Base-by-base conservation (phyloP, 2,113 vertebrate genomes). In the Syngnathoides biaculeatus region DNA sequence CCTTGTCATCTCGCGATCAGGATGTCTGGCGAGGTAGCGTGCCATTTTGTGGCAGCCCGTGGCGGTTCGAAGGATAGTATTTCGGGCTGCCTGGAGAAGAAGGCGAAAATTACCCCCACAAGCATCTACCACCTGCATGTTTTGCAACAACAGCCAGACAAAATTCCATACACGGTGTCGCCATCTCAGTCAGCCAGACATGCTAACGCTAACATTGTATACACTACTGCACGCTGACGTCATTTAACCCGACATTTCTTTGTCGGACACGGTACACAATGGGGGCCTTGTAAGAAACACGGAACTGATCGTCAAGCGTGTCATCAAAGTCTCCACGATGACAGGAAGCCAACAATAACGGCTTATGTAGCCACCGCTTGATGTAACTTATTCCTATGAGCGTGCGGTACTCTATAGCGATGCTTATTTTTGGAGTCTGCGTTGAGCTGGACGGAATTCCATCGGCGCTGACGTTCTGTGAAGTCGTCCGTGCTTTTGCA, bases 381-480 rank as follows among this genome's bases (percentile, higher is more conserved):
- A 62, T 15, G 59, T 62, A 62, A 62, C n/a, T 24, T 62, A 22
- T 61, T 40, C 58, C 35, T 22, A 40, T 22, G 58, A 35, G 22
- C 58, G 27, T 55, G 5, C 30, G 5, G 30, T 35, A 55, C 53
- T 55, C 15, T 55, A n/a, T n/a, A 27, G 53, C 2, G 5, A 30
- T 1, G 55, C 26, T 30, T 57, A 14, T 55, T 24, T 8, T 57
- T 8, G 7, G 13, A 30, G 55, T 14, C 55, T 50, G 48, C 2
- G 20, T 50, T 50, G 20, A 50, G 20, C 20, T 50, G 20, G 20
- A 20, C 20, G 11, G 27, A 27, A 15, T 57, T 30, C 26, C 26
- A 24, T 52, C 9, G 5, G 26, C 52, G 12, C n/a, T 2, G 22
- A 24, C 26, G 52, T 4, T 55, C 24, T 26, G 15, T 47, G 45